A percentile compares a stretch with the other conserved stretches of the same genome.
phyloP scores from a whole-genome alignment of 2,113 vertebrate genomes.

The Alethe diademata region DNA sequence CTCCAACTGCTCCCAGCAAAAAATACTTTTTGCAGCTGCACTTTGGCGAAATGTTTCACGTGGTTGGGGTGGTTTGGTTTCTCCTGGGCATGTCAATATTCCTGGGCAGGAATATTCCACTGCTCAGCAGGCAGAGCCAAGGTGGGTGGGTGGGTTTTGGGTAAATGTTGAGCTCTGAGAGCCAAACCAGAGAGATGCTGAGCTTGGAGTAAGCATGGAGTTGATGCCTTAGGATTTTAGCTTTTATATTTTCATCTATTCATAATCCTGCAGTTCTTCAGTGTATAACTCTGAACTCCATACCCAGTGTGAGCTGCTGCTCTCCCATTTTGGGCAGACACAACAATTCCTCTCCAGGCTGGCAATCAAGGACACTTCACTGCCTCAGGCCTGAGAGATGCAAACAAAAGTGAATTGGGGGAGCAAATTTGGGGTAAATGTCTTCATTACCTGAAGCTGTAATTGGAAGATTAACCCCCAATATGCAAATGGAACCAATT shows the following conservation, averaged over 20 bases:
- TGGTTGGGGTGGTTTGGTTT: conserved; percentile 32
- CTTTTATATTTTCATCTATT: neutral
- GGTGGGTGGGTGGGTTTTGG: neutral
- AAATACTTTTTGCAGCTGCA: conserved; percentile 69
- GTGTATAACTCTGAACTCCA: fast-evolving
- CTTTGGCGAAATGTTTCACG: conserved; percentile 43
- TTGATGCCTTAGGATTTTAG: neutral
- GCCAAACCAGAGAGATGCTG: neutral
- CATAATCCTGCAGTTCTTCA: neutral
- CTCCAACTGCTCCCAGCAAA: conserved; percentile 70
- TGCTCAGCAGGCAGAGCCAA: neutral
- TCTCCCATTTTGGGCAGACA: neutral
- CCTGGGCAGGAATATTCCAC: neutral
- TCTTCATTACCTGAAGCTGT: neutral
- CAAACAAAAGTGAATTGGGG: neutral
- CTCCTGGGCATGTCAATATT: neutral
- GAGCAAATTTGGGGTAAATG: neutral
- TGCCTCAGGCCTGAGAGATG: neutral
- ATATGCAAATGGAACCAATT: neutral
- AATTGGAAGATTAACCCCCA: neutral
- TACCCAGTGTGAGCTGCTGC: neutral
- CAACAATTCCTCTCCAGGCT: neutral
- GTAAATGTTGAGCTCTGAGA: neutral
- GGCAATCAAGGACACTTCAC: neutral
- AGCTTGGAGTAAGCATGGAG: neutral